Conservation (phyloP, 2,113 vertebrate species). For the Caranx melampygus region DNA sequence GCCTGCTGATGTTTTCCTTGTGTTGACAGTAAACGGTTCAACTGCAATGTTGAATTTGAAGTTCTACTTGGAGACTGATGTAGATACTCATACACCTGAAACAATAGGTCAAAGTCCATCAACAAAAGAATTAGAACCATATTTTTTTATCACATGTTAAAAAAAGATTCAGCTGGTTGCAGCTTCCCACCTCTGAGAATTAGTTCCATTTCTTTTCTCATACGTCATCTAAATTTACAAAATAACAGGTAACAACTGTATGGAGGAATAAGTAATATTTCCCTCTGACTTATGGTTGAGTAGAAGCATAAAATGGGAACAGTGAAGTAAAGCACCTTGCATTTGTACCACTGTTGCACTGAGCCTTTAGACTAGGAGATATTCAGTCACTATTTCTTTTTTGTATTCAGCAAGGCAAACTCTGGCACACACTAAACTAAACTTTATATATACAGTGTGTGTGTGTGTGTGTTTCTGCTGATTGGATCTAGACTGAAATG, state of each 20-base stretch:
- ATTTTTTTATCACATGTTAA: no score
- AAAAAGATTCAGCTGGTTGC: no score
- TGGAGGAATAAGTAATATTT: neutral
- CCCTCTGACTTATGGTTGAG: no score
- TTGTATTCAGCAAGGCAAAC: neutral
- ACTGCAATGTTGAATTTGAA: neutral
- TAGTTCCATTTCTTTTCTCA: no score
- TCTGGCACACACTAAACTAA: neutral
- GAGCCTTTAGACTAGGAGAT: no score
- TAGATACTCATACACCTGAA: neutral
- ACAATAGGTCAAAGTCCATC: neutral
- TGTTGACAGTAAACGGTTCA: neutral
- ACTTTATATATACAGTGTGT: no score
- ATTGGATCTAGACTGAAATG: constrained; percentile 3
- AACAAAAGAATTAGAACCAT: neutral
- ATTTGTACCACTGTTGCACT: no score
- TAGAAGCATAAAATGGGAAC: no score
- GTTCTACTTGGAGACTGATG: neutral
- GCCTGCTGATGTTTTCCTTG: neutral
- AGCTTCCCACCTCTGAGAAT: no score
- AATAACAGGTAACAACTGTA: neutral
- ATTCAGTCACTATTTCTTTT: no score
- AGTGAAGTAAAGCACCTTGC: no score
- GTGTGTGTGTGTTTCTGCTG: neutral
- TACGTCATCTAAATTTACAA: no score